Base-by-base conservation (phyloP, 30 jellyfish, hydroid and myxozoan species). In the Hydractinia symbiolongicarpus region DNA sequence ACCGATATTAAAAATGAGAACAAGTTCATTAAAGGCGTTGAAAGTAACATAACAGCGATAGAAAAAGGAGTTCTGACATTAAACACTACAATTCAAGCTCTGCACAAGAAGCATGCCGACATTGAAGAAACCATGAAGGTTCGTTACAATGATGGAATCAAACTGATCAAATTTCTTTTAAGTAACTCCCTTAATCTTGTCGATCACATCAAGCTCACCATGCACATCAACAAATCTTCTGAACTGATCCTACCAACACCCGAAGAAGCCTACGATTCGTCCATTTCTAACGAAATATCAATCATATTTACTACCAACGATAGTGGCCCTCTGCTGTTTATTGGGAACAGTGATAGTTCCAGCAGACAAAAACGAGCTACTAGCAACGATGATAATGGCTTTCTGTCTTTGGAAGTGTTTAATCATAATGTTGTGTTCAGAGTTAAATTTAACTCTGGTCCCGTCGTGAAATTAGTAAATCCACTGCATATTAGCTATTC, bases 151-250 rank as follows among this genome's bases (percentile, higher is more conserved):
- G 54, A 73, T 81, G 66, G 86, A 4, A 51, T 92, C 17, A 94
- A 82, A 19, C 78, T 90, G 76, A 79, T 92, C 77, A 88, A 88
- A 51, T 92, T 83, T 82, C 68, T 88, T 68, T 86, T 92, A 5
- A 86, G 70, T 74, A 90, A 92, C 76, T 92, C 98, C 9, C 79
- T 88, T 67, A 81, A 88, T 79, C 75, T 92, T 15, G 95, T 90
- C 15, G 79, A 92, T 54, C 79, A 44, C 9, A 71, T 81, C 74
- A 95, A 95, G 4, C 67, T 92, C 50, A 95, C 87, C 6, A 84
- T 86, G 73, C 79, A 61, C 44, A 83, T 92, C 87, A 73, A 60
- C 51, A 72, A 83, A 6, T 4, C 89, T 1, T 69, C 93, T 6
- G 68, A 83, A 7, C 84, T 79, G 19, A 21, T 91, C 6, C 73